These are phyloP conservation scores for Xiphophorus birchmanni DNA, from an alignment of 2,797 vertebrate species.

Conservation along the genomic window DNA sequence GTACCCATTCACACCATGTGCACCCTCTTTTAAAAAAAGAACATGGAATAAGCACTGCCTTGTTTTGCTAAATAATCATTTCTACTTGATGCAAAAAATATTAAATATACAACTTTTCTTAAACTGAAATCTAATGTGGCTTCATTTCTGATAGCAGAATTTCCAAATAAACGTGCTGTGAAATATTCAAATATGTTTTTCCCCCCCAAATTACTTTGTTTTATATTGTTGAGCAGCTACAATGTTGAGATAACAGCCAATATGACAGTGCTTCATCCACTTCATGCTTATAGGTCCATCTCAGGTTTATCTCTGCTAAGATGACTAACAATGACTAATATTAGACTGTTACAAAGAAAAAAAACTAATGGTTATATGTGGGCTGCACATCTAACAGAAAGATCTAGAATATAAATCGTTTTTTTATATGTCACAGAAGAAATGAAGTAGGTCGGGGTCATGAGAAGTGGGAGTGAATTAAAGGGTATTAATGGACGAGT, in stretches of 20 bases:
- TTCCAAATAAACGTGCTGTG: background rate
- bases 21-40: slow-evolving; percentile 48
- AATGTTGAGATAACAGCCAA: slow-evolving; percentile 11
- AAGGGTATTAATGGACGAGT: slow-evolving; percentile 69
- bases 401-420: slow-evolving; percentile 55
- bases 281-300: slow-evolving; percentile 59
- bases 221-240: slow-evolving; percentile 13
- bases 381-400: slow-evolving; percentile 60
- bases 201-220: background rate
- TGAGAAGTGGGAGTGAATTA: slow-evolving; percentile 55
- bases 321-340: slow-evolving; percentile 72
- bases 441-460: slow-evolving; percentile 69
- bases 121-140: background rate
- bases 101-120: slow-evolving; percentile 4
- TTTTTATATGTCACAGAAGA: slow-evolving; percentile 70
- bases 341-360: slow-evolving; percentile 52
- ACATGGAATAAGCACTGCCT: slow-evolving; percentile 79
- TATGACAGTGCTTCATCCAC: slow-evolving; percentile 78
- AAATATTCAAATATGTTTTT: background rate
- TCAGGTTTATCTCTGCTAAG: slow-evolving; percentile 59
- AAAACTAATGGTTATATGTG: slow-evolving; percentile 52
- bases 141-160: background rate
- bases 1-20: slow-evolving; percentile 69
- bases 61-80: slow-evolving; percentile 18
- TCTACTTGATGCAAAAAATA: slow-evolving; percentile 16